Evolutionary conservation across 2,888 invertebrate species (phyloP), one percentile per base, ranked within the genome.

Genomic region (Lymantria monacha): DNA sequence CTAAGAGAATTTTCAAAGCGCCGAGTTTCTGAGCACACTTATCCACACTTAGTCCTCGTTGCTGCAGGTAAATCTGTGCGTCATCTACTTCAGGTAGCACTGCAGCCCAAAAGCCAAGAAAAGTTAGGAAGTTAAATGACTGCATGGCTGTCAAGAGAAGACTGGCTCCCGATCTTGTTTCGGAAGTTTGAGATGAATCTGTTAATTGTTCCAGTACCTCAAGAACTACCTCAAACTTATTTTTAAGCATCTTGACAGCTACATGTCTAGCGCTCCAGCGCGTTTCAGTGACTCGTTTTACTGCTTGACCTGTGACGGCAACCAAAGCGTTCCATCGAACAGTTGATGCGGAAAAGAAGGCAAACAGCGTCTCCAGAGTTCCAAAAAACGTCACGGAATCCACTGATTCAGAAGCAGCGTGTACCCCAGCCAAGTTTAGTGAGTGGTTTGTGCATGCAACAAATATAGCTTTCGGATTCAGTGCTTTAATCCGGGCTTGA

Each of bases 341-440:
- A 49, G 55, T 58, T 38, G 52, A 57, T 44, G 44, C 44, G 40
- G 53, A 48, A 51, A 48, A 55, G 31, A 51, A 56, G 30, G 44
- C 46, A 51, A 57, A 57, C 38, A 59, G 15, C 49, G 55, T 51
- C 44, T 51, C 45, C 38, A 59, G 37, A 46, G 59, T 60, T 41
- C 58, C 54, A 56, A 62, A 57, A 49, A 57, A 60, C 47, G 55
- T 63, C 46, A 59, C 47, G 30, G 60, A 59, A 58, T 59, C 48
- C 11, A 50, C 45, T 33, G 30, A 49, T 42, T 45, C 51, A 36
- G 62, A 59, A 46, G 63, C 63, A 44, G 63, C 61, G 44, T 65
- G 66, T 57, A 65, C 44, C 37, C 63, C 51, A 38, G 44, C 61
- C 43, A 68, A 54, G 49, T 61, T 61, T 48, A 61, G 42, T 41